These are phyloP conservation scores for Drosophila elegans DNA, from an alignment of 1,140 invertebrate species.

Conservation along the genomic window DNA sequence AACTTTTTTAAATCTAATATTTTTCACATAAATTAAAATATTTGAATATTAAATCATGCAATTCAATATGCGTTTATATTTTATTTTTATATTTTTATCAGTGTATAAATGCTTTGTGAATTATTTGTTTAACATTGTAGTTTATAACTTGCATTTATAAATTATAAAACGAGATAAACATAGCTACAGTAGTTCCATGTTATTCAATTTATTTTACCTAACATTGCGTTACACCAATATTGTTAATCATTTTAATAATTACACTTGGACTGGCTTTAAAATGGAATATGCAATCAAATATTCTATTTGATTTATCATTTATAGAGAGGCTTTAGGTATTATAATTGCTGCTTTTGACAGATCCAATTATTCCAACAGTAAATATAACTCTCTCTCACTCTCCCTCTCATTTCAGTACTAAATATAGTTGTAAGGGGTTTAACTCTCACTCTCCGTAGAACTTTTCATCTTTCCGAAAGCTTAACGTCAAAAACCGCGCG, in stretches of 20 bases:
- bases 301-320: constrained; percentile 42
- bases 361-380: constrained; percentile 68
- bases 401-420: constrained; percentile 1
- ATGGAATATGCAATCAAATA: constrained; percentile 29
- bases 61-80: too few relatives aligned
- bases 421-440: constrained; percentile 12
- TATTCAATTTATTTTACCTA: neutral
- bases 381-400: constrained; percentile 10
- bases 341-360: constrained; percentile 72
- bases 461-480: constrained; percentile 27
- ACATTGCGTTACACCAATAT: neutral
- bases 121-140: too few relatives aligned
- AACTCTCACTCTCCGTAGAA: constrained; percentile 23
- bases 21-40: neutral
- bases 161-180: too few relatives aligned
- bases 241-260: neutral
- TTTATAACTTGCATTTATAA: too few relatives aligned
- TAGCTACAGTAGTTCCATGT: neutral
- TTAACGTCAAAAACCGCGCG: constrained; percentile 36
- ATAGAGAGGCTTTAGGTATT: constrained; percentile 28
- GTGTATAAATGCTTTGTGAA: too few relatives aligned
- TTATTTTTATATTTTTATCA: too few relatives aligned
- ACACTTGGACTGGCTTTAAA: neutral
- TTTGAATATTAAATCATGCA: too few relatives aligned
- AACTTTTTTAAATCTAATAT: too few relatives aligned